phyloP scores from a whole-genome alignment of 2,888 invertebrate genomes.

The Euplagia quadripunctaria region DNA sequence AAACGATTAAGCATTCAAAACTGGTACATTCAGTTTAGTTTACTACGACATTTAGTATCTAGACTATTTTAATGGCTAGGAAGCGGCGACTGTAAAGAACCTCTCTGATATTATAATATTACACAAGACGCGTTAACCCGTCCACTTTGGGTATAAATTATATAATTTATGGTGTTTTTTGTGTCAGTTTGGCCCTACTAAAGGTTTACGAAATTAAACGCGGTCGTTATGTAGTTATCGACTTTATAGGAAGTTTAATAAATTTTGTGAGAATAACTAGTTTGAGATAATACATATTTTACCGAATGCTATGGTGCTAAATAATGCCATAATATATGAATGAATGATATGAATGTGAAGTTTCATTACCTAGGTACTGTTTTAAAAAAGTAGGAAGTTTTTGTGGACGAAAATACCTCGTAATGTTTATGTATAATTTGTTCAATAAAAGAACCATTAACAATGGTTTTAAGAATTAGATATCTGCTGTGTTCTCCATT shows the following conservation, averaged over 20 bases:
- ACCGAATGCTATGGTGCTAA: background rate
- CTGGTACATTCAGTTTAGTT: constrained; percentile 78
- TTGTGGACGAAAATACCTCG: no score
- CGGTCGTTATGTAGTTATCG: constrained; percentile 47
- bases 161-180: constrained; percentile 77
- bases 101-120: constrained; percentile 63
- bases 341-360: background rate
- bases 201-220: constrained; percentile 44
- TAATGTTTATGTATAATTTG: no score
- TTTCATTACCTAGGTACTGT: no score
- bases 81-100: constrained; percentile 78
- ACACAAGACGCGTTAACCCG: constrained; percentile 63
- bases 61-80: constrained; percentile 80
- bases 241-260: constrained; percentile 31
- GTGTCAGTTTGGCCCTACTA: constrained; percentile 44
- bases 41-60: constrained; percentile 82
- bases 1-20: constrained; percentile 76
- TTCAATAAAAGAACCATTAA: no score
- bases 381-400: no score
- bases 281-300: background rate
- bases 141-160: constrained; percentile 72
- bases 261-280: constrained; percentile 11
- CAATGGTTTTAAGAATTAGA: no score
- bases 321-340: background rate
- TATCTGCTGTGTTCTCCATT: no score